Conservation (phyloP, 2,797 vertebrate species). For the Hybognathus amarus region DNA sequence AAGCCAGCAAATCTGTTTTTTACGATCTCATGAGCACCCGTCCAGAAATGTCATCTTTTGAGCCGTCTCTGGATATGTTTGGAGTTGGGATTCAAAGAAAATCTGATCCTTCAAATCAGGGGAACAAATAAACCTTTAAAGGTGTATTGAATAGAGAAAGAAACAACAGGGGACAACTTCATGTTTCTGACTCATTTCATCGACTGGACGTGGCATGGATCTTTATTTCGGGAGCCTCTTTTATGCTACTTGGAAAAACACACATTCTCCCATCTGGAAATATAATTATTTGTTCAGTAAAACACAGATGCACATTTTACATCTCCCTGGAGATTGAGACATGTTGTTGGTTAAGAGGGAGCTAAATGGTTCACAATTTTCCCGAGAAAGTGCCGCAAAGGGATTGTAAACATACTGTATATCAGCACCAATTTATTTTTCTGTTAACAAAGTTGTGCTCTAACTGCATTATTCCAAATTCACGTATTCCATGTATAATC, state of each 20-base stretch:
- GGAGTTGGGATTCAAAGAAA: background rate
- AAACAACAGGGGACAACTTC: background rate
- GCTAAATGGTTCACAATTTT: background rate
- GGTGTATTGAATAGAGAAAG: background rate
- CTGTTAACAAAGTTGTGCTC: background rate
- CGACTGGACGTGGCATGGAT: background rate
- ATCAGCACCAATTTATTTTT: background rate
- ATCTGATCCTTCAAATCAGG: slow-evolving; percentile 6
- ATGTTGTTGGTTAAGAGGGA: slow-evolving; percentile 14
- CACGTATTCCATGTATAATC: background rate
- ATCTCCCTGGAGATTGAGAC: background rate
- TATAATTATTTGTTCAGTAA: slow-evolving; percentile 8
- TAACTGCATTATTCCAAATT: background rate
- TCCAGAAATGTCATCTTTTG: background rate
- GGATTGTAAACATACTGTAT: background rate
- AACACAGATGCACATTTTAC: slow-evolving; percentile 19
- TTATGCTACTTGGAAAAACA: slow-evolving; percentile 17
- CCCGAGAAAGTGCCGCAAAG: background rate
- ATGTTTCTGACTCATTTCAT: slow-evolving; percentile 8
- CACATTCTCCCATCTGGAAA: slow-evolving; percentile 18
- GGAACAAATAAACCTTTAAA: background rate
- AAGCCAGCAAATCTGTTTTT: slow-evolving; percentile 19
- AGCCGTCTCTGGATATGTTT: background rate
- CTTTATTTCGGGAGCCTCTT: background rate
- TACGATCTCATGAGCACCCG: background rate